Percentiles rank a stretch among this genome's conserved stretches.
Evolutionary conservation across 2,113 vertebrate species (phyloP).

Genomic region (Tachysurus vachellii): DNA sequence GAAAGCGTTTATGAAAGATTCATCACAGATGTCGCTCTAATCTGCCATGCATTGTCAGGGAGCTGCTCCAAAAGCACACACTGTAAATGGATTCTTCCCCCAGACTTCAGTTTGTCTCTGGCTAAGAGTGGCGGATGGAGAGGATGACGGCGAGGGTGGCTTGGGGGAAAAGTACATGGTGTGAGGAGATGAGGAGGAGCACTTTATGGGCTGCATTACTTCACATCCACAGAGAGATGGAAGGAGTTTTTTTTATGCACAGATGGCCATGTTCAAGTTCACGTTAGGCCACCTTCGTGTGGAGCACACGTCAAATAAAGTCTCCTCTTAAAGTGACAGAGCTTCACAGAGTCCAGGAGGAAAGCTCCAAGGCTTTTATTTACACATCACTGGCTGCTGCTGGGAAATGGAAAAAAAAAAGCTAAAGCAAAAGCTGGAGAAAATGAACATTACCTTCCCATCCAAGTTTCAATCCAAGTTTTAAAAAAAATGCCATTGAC

Average conservation of each 20-base stretch:
- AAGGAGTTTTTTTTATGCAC: constrained; percentile 90
- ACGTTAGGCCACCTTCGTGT: constrained; percentile 16
- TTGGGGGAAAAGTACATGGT: constrained; percentile 74
- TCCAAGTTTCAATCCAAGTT: not conserved
- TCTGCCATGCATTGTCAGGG: constrained; percentile 87
- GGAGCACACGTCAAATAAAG: constrained; percentile 43
- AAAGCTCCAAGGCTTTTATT: constrained; percentile 82
- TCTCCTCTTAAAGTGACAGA: constrained; percentile 44
- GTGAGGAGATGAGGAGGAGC: constrained; percentile 84
- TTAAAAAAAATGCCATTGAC: not conserved
- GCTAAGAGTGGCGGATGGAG: constrained; percentile 65
- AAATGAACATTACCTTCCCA: not conserved
- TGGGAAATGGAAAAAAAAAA: constrained; percentile 60
- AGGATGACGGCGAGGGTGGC: constrained; percentile 29
- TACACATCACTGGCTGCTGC: constrained; percentile 77
- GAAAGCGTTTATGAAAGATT: constrained; percentile 98
- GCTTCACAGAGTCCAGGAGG: constrained; percentile 68
- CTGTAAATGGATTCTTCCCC: constrained; percentile 93
- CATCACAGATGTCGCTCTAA: constrained; percentile 97
- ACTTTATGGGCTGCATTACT: constrained; percentile 86
- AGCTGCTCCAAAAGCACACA: constrained; percentile 92
- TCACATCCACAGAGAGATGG: constrained; percentile 82
- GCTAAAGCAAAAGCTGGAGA: not conserved
- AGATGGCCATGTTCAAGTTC: constrained; percentile 73
- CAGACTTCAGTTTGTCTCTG: constrained; percentile 91